phyloP scores from a whole-genome alignment of 2,797 vertebrate genomes.

The Heteromormyrus szaboi region DNA sequence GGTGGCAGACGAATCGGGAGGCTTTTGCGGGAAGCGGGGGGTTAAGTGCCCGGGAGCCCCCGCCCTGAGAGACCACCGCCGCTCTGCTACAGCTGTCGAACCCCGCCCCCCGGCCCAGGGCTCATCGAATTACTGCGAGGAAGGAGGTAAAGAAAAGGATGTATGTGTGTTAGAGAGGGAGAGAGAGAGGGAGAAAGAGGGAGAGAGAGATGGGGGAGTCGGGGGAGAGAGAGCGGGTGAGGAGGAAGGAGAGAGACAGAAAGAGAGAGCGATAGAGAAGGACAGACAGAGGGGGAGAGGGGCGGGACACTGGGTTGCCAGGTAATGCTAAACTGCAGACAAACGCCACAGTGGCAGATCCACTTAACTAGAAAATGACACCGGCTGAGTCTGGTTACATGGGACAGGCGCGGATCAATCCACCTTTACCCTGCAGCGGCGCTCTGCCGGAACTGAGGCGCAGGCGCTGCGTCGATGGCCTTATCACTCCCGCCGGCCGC shows the following conservation, averaged over 20 bases:
- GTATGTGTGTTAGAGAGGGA: neutral
- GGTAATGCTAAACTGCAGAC: constrained; percentile 71
- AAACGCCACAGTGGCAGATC: constrained; percentile 76
- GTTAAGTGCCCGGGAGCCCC: constrained; percentile 78
- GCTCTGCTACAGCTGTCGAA: constrained; percentile 68
- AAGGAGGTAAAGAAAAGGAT: constrained; percentile 30
- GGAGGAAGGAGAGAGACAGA: neutral
- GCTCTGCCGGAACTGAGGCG: constrained; percentile 61
- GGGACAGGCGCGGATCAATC: constrained; percentile 67
- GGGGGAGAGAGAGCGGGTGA: neutral
- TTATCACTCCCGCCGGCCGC: constrained; percentile 73
- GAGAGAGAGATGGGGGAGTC: constrained; percentile 26
- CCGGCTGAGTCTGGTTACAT: constrained; percentile 57
- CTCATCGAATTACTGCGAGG: constrained; percentile 56
- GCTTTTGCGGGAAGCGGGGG: constrained; percentile 84
- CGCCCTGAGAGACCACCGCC: constrained; percentile 63
- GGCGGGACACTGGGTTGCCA: constrained; percentile 60
- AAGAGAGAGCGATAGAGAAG: neutral
- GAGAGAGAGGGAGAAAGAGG: constrained; percentile 35
- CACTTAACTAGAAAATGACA: constrained; percentile 63
- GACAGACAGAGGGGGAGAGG: constrained; percentile 23
- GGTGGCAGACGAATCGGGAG: constrained; percentile 95
- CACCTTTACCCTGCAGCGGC: constrained; percentile 61
- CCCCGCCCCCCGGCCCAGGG: constrained; percentile 55
- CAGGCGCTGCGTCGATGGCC: constrained; percentile 75